Conservation (phyloP, 2,113 vertebrate species). For the Poeciliopsis retropinna region DNA sequence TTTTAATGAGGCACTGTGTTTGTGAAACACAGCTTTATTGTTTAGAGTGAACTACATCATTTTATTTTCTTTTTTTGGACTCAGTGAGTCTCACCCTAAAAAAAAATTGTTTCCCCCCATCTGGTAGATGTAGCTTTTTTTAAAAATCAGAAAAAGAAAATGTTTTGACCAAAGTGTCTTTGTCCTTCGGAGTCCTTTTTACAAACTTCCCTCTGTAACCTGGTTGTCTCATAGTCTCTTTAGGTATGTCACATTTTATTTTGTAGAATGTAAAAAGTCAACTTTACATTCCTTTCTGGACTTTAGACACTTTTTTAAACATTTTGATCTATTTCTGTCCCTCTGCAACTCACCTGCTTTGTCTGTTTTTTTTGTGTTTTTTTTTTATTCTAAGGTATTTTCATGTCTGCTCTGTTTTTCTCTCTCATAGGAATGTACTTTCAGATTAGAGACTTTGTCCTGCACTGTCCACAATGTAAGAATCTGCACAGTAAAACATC, state of each 20-base stretch:
- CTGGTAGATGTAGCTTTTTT: too few species aligned
- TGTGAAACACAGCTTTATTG: background rate
- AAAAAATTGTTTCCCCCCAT: background rate
- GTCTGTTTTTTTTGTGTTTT: background rate
- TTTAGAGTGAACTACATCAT: background rate
- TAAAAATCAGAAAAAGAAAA: too few species aligned
- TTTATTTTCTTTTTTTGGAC: background rate
- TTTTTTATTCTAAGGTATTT: constrained; percentile 15
- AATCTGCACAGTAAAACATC: constrained; percentile 57
- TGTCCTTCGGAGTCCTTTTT: background rate
- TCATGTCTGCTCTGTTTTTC: constrained; percentile 4
- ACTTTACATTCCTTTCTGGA: background rate
- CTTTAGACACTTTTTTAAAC: background rate
- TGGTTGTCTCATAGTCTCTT: background rate
- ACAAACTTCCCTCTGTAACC: background rate
- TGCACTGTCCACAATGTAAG: constrained; percentile 77
- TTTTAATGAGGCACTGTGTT: background rate
- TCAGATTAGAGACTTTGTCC: constrained; percentile 81
- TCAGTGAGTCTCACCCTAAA: background rate
- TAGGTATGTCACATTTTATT: background rate
- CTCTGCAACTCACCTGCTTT: too few species aligned
- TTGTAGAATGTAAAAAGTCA: background rate
- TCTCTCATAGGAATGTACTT: constrained; percentile 80
- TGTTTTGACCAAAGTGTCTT: background rate
- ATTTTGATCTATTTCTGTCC: background rate